These are phyloP conservation scores for Cerastoderma edule DNA, from an alignment of 2,888 invertebrate species.

Conservation along the genomic window DNA sequence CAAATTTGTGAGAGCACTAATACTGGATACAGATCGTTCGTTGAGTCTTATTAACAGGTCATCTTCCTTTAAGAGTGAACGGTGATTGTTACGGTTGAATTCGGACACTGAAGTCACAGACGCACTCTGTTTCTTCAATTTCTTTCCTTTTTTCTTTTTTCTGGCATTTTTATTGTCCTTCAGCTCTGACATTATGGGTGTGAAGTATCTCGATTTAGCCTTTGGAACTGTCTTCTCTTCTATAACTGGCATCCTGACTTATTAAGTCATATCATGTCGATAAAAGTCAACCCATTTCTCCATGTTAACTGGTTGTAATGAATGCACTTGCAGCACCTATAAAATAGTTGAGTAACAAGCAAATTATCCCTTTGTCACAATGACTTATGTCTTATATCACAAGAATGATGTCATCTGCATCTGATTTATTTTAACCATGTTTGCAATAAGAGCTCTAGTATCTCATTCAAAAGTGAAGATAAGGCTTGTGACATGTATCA, in stretches of 20 bases:
- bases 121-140: conserved; percentile 49
- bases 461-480: too few relatives aligned
- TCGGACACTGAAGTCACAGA: conserved; percentile 49
- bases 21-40: conserved; percentile 14
- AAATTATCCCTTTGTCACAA: too few relatives aligned
- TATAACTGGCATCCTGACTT: conserved; percentile 20
- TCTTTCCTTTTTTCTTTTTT: conserved; percentile 56
- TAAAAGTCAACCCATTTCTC: too few relatives aligned
- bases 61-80: conserved; percentile 4
- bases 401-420: too few relatives aligned
- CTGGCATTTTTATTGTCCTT: conserved; percentile 27
- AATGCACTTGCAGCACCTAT: too few relatives aligned
- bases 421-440: too few relatives aligned
- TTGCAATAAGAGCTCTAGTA: too few relatives aligned
- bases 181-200: not conserved
- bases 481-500: too few relatives aligned
- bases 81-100: conserved; percentile 33
- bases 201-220: conserved; percentile 12
- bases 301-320: too few relatives aligned
- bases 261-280: too few relatives aligned
- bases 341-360: too few relatives aligned
- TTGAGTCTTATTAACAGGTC: not conserved
- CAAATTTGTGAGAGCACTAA: conserved; percentile 16
- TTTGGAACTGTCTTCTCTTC: conserved; percentile 4
- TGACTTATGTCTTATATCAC: too few relatives aligned